Conservation (phyloP, 2,113 vertebrate genomes). For the Lota lota region DNA sequence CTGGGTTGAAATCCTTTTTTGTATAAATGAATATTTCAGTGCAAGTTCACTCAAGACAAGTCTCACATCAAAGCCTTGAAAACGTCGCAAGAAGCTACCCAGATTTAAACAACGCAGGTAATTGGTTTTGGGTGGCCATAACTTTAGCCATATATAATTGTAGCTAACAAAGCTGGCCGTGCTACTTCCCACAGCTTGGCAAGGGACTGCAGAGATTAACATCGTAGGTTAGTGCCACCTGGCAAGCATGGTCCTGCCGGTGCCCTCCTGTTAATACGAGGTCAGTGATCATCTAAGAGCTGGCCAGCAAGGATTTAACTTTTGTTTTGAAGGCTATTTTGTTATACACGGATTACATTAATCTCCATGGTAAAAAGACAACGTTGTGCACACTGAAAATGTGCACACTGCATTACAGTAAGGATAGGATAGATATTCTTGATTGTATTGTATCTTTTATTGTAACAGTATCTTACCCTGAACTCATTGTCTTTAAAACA, state of each 20-base stretch:
- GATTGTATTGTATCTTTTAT: no score
- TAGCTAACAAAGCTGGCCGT: slow-evolving; percentile 19
- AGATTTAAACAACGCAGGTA: slow-evolving; percentile 64
- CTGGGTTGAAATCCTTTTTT: slow-evolving; percentile 9
- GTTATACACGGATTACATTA: no score
- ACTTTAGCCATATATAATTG: slow-evolving; percentile 44
- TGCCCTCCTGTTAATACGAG: slow-evolving; percentile 49
- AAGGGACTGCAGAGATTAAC: slow-evolving; percentile 49
- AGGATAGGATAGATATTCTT: no score
- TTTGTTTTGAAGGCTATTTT: slow-evolving; percentile 3
- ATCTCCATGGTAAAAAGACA: no score
- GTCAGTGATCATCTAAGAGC: slow-evolving; percentile 19
- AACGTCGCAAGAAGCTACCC: slow-evolving; percentile 41
- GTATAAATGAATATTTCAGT: background rate
- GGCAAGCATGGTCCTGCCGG: slow-evolving; percentile 44
- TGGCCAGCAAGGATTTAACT: slow-evolving; percentile 4
- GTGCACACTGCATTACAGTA: no score
- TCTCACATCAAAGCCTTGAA: slow-evolving; percentile 17
- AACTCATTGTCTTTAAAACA: no score
- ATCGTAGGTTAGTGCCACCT: slow-evolving; percentile 52
- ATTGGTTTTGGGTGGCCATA: slow-evolving; percentile 58
- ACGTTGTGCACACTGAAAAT: no score
- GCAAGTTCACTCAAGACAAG: slow-evolving; percentile 8
- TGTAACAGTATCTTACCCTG: no score
- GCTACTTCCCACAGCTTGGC: slow-evolving; percentile 48